Conservation (phyloP, 2,113 vertebrate genomes). For the Scatophagus argus region DNA sequence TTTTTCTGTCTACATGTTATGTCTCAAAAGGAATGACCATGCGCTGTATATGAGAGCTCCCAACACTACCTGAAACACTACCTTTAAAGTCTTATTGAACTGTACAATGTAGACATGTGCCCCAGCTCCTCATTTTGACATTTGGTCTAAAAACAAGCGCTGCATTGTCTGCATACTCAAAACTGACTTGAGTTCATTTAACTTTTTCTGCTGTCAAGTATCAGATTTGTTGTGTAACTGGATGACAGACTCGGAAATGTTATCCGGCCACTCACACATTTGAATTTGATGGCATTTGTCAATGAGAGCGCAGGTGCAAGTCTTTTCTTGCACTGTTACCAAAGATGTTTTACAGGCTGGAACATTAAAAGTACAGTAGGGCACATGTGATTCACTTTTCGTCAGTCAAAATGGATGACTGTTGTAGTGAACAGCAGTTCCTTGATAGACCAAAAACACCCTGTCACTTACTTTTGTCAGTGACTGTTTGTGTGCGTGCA, state of each 20-base stretch:
- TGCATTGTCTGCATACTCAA: constrained; percentile 44
- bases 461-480: constrained; percentile 12
- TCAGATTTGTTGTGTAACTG: constrained; percentile 13
- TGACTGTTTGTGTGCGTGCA: constrained; percentile 32
- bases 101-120: constrained; percentile 20
- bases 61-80: constrained; percentile 46
- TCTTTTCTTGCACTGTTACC: constrained; percentile 5
- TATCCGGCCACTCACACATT: background rate
- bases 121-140: constrained; percentile 64
- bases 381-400: constrained; percentile 5
- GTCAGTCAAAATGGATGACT: constrained; percentile 8
- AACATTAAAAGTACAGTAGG: background rate
- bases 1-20: constrained; percentile 19
- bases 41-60: constrained; percentile 74
- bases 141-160: constrained; percentile 50
- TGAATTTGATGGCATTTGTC: background rate
- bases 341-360: background rate
- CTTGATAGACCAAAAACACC: constrained; percentile 62
- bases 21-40: constrained; percentile 70
- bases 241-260: background rate
- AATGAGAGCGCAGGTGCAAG: background rate
- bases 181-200: constrained; percentile 39
- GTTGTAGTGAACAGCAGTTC: constrained; percentile 17
- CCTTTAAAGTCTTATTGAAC: constrained; percentile 62
- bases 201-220: constrained; percentile 7